Evolutionary conservation across 2,797 vertebrate species (phyloP), one percentile per base, ranked within the genome.

Genomic region (Silurus lanzhouensis): DNA sequence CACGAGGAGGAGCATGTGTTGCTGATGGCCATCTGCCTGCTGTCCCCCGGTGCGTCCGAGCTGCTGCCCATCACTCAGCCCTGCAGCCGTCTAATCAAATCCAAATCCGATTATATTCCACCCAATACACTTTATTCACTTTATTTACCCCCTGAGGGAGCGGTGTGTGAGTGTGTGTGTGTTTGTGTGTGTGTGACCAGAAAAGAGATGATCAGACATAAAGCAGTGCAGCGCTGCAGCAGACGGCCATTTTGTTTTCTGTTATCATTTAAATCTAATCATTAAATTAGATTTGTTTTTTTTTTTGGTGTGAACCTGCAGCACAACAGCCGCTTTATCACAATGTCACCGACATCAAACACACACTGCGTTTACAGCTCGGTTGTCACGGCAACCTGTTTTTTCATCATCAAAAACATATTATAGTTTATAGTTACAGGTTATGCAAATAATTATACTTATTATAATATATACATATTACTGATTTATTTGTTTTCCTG

Each of bases 11-110:
- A 96, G 48, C 98, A 99, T 0, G 98, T 99, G 83, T 94, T 99
- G 88, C 97, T 99, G 82, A 99, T 99, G 98, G 97, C 97, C 92
- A 98, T 99, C 95, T 99, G 98, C 92, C 93, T 99, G 88, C 94
- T 99, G 83, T 99, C 98, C 89, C 97, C 98, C 94, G 98, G 96
- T 97, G 91, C 27, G 92, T 63, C 12, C 20, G 10, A 8, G 60
- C 38, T 20, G 22, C 52, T 60, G 67, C 27, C 20, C 27, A 0
- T 60, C 78, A 66, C 78, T 80, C 78, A 44, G 38, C 14, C 17
- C 78, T 58, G 10, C 48, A 57, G 52, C n/a, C 25, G 52, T 44
- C 64, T 82, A 72, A 72, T 72, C 67, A 17, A 58, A 72, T 25
- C 77, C 58, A 15, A 48, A 48, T 46, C 44, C 14, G 25, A 66